Evolutionary conservation across 1,140 invertebrate genomes (phyloP), one percentile per base, ranked within the genome.

Genomic region (Doryteuthis pealeii): DNA sequence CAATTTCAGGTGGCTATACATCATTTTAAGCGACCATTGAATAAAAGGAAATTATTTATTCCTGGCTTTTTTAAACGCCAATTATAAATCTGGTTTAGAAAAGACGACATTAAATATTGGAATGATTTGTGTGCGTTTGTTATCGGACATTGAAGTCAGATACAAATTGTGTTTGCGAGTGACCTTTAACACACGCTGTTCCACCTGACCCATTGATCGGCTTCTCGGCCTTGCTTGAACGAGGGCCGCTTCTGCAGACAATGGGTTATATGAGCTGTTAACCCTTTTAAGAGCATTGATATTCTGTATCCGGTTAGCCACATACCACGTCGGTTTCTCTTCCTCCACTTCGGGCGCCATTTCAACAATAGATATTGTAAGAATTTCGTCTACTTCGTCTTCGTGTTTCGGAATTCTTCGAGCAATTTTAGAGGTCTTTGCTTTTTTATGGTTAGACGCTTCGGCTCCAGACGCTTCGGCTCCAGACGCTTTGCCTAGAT

Each of bases 61-160:
- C 35, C 35, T 40, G 35, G 10, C 35, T 10, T 10, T 40, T 40
- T 3, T 5, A 40, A 40, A 40, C 10, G 35, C 35, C 10, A 40
- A 40, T 40, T 40, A 40, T 40, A 10, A 40, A 40, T 5, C 18
- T 12, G 54, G 54, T 62, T 62, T 62, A 18, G 6, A 28, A 62
- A 62, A 62, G 18, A n/a, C 26, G 18, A 62, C 54, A 6, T 62
- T 62, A 62, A 62, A 62, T n/a, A 62, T 62, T n/a, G 54, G 54
- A 62, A 62, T 62, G 26, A 62, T 62, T 22, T 12, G 22, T 62
- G 26, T 62, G 18, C 54, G 26, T n/a, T 22, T 62, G 26, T 62
- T 62, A 28, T 28, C 26, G 18, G 18, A n/a, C 18, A 62, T 22
- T 14, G 22, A 62, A 62, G 54, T 62, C 22, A 62, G 18, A 22